These are phyloP conservation scores for Squalus acanthias DNA, from an alignment of 2,797 vertebrate species.

Conservation along the genomic window DNA sequence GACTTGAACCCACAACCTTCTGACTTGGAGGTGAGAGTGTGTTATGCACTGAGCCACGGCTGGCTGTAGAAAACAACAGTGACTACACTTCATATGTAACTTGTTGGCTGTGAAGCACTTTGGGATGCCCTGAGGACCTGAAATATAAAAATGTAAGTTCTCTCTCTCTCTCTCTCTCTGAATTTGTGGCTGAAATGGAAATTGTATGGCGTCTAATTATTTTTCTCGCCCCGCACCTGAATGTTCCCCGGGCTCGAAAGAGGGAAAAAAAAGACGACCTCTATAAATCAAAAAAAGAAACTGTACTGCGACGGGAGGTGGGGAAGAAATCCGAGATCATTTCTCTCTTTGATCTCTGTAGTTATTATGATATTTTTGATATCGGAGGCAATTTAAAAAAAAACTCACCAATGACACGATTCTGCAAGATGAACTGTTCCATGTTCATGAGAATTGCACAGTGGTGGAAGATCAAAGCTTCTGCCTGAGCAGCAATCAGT, in stretches of 20 bases:
- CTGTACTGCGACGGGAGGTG: background rate
- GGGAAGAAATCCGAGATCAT: background rate
- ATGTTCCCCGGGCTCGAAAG: background rate
- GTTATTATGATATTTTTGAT: background rate
- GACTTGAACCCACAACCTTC: background rate
- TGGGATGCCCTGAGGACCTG: background rate
- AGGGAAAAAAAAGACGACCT: background rate
- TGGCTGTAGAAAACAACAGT: background rate
- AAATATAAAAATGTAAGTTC: background rate
- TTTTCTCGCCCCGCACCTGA: background rate
- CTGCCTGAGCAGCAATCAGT: slow-evolving; percentile 39
- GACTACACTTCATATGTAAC: background rate
- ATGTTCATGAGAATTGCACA: background rate
- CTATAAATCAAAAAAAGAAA: background rate
- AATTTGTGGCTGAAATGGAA: background rate
- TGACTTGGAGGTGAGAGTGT: background rate
- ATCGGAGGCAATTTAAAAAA: background rate
- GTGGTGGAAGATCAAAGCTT: slow-evolving; percentile 40
- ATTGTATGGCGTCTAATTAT: background rate
- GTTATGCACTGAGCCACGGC: background rate
- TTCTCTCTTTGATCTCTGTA: background rate
- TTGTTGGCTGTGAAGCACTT: too few relatives aligned
- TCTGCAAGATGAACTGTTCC: background rate
- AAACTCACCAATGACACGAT: background rate
- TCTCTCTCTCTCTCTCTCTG: background rate